A percentile compares a stretch with the other conserved stretches of the same genome.
phyloP scores from a whole-genome alignment of 2,797 vertebrate genomes.

The Oreonectes daqikongensis region DNA sequence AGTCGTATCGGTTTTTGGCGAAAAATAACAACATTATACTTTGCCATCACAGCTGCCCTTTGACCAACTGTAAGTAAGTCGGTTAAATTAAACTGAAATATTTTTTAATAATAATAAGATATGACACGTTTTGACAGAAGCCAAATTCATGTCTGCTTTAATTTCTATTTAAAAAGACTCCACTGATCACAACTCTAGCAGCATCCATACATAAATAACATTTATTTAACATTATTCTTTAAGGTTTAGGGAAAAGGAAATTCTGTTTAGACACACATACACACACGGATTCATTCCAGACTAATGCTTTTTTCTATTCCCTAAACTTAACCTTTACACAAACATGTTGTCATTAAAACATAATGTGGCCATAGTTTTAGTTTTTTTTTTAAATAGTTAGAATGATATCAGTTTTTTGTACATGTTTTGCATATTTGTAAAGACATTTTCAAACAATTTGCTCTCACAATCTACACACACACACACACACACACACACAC shows the following conservation, averaged over 20 bases:
- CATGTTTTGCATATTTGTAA: too few species aligned
- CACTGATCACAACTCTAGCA: background rate
- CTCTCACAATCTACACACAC: background rate
- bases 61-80: background rate
- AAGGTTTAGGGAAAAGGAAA: background rate
- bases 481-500: slow-evolving; percentile 2
- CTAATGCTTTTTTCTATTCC: too few species aligned
- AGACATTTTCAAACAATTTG: too few species aligned
- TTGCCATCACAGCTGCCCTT: slow-evolving; percentile 66
- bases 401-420: too few species aligned
- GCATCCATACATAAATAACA: slow-evolving; percentile 23
- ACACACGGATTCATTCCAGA: background rate
- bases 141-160: slow-evolving; percentile 9
- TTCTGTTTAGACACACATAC: slow-evolving; percentile 6
- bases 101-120: background rate
- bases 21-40: slow-evolving; percentile 71
- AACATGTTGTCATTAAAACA: too few species aligned
- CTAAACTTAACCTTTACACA: too few species aligned
- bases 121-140: background rate
- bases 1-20: slow-evolving; percentile 52
- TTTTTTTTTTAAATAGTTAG: too few species aligned
- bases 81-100: background rate
- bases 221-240: slow-evolving; percentile 22
- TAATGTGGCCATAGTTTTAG: too few species aligned
- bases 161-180: background rate